Evolutionary conservation across 2,888 invertebrate genomes (phyloP), one percentile per base, ranked within the genome.

Genomic region (Nomada fabriciana): DNA sequence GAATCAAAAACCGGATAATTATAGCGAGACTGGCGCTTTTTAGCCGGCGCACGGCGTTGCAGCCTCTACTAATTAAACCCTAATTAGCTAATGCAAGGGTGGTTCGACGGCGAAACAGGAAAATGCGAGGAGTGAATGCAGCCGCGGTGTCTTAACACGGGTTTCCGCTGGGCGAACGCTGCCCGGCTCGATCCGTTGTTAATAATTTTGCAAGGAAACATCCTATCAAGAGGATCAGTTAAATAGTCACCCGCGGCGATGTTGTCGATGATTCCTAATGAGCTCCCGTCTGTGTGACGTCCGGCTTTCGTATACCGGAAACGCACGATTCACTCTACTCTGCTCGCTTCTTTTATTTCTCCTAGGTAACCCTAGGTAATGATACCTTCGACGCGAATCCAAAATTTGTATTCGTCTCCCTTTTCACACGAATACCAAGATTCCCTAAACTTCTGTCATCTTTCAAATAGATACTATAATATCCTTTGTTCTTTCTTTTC

Each of bases 231-330:
- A 68, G 79, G 82, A 84, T 69, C 80, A 75, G 83, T 78, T 13
- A 84, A 88, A 85, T 84, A 87, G 86, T 80, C 82, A 81, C 80
- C 83, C 82, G 82, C 79, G 75, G 87, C 64, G 86, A 76, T 70
- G 77, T 82, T 85, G 88, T 84, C 82, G 83, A 79, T 82, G 79
- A 77, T 76, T 83, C 77, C 85, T 85, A 88, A 88, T 80, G 84
- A 86, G 83, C 83, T 83, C 81, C 83, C 81, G 86, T 89, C 85
- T 88, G 82, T 50, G 69, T 61, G 82, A 83, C 87, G 86, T 89
- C 85, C 88, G 82, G 84, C 82, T 84, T 76, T 79, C 55, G 64
- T 71, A 76, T 78, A 77, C 70, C 83, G 88, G 86, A 89, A 86
- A 84, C 69, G 57, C 76, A 55, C 55, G 61, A 70, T 76, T 73